Evolutionary conservation across 2,797 vertebrate species (phyloP).

Genomic region (Neopelma chrysocephalum): DNA sequence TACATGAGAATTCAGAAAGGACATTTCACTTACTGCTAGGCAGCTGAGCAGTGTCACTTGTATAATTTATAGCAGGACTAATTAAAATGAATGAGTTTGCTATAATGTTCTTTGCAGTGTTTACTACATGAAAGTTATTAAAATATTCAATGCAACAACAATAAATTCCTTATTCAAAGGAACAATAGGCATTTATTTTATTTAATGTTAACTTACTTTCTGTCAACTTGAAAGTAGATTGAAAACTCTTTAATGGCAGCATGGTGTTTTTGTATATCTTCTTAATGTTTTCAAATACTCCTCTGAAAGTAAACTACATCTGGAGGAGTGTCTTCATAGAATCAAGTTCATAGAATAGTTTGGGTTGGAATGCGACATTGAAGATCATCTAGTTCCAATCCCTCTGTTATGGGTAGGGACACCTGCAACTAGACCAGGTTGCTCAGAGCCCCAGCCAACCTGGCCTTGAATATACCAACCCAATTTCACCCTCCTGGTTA

Average conservation of each 20-base stretch:
- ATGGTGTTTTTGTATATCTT: background rate
- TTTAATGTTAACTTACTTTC: conserved; percentile 54
- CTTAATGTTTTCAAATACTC: background rate
- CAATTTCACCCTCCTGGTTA: background rate
- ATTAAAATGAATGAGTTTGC: conserved; percentile 78
- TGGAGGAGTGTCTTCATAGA: background rate
- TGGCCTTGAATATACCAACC: background rate
- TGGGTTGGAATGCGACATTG: background rate
- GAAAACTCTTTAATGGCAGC: conserved; percentile 35
- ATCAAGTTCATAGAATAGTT: background rate
- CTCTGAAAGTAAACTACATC: background rate
- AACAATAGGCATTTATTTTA: conserved; percentile 66
- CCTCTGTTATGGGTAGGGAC: background rate
- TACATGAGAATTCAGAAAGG: conserved; percentile 75
- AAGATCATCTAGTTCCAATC: background rate
- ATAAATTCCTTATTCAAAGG: conserved; percentile 59
- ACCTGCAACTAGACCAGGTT: background rate
- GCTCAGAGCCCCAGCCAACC: background rate
- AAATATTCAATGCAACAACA: conserved; percentile 64
- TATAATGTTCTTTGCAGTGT: conserved; percentile 47
- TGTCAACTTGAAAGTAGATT: conserved; percentile 44
- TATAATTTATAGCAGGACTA: conserved; percentile 76
- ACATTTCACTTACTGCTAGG: conserved; percentile 76
- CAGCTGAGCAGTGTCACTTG: conserved; percentile 59
- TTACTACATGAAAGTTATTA: conserved; percentile 66